Percentiles rank a stretch among this genome's conserved stretches.
phyloP scores from a whole-genome alignment of 2,797 vertebrate species.

The Lepus oiostolus region DNA sequence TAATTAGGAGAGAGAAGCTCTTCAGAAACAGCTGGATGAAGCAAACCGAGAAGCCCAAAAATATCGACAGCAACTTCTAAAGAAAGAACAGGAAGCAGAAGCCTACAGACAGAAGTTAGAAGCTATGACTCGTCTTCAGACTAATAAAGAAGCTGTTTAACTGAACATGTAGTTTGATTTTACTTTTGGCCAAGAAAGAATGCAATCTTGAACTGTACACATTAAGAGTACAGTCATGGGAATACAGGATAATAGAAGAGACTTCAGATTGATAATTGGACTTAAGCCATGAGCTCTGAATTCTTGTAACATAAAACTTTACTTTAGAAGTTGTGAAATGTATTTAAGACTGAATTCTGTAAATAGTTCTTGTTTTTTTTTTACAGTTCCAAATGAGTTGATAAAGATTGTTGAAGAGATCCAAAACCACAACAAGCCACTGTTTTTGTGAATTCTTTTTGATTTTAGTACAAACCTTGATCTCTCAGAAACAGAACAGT shows the following conservation, averaged over 20 bases:
- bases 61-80: slow-evolving; percentile 93
- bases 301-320: slow-evolving; percentile 91
- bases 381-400: slow-evolving; percentile 91
- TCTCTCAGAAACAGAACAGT: slow-evolving; percentile 90
- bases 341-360: slow-evolving; percentile 93
- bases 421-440: slow-evolving; percentile 89
- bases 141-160: slow-evolving; percentile 92
- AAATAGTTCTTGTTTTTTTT: slow-evolving; percentile 90
- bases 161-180: slow-evolving; percentile 83
- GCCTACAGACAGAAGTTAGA: slow-evolving; percentile 94
- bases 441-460: slow-evolving; percentile 89
- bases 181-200: slow-evolving; percentile 85
- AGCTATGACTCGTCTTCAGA: slow-evolving; percentile 93
- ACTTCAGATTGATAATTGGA: slow-evolving; percentile 87
- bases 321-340: slow-evolving; percentile 91
- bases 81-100: slow-evolving; percentile 94
- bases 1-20: slow-evolving; percentile 93
- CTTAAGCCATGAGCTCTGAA: slow-evolving; percentile 89
- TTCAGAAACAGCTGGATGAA: slow-evolving; percentile 95
- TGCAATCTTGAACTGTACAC: slow-evolving; percentile 87
- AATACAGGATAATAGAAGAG: slow-evolving; percentile 85
- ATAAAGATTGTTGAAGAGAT: slow-evolving; percentile 90
- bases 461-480: slow-evolving; percentile 89
- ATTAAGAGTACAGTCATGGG: slow-evolving; percentile 82
- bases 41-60: slow-evolving; percentile 94